Evolutionary conservation across 2,888 invertebrate species (phyloP).

Genomic region (Ashinkailepas kermadecensis): DNA sequence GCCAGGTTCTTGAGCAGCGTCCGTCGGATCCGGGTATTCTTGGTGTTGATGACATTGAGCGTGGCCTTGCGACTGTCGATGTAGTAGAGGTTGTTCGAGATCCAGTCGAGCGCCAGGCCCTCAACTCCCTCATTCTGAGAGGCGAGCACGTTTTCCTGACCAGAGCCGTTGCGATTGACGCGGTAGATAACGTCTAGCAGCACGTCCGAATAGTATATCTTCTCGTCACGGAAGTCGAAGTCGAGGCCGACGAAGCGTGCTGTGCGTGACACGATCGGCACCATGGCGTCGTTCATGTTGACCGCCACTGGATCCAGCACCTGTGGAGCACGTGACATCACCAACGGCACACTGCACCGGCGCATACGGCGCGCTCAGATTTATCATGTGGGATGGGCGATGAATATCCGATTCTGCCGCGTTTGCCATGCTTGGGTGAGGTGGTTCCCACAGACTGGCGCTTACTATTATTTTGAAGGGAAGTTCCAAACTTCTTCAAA

Average conservation of each 20-base stretch:
- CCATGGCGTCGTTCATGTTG: constrained; percentile 88
- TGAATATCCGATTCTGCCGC: too few species aligned
- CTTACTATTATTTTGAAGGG: too few species aligned
- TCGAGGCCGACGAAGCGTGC: constrained; percentile 93
- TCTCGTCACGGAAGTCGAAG: constrained; percentile 76
- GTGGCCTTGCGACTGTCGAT: constrained; percentile 92
- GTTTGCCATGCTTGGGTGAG: too few species aligned
- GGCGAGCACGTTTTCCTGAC: constrained; percentile 78
- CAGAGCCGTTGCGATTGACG: constrained; percentile 46
- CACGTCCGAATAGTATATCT: constrained; percentile 96
- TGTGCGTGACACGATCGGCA: constrained; percentile 82
- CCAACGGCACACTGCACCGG: too few species aligned
- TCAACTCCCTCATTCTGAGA: constrained; percentile 96
- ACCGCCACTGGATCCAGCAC: constrained; percentile 78
- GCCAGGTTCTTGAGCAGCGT: constrained; percentile 80
- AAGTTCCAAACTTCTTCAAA: too few species aligned
- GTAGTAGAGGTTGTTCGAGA: constrained; percentile 87
- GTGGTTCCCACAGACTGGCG: too few species aligned
- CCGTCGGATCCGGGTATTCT: constrained; percentile 72
- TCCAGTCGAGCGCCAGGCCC: constrained; percentile 92
- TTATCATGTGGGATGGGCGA: too few species aligned
- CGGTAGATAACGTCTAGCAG: constrained; percentile 85
- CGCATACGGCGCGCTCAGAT: too few species aligned
- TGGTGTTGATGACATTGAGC: constrained; percentile 80
- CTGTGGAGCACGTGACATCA: neutral